Evolutionary conservation across 2,888 invertebrate genomes (phyloP).

Genomic region (Seladonia tumulorum): DNA sequence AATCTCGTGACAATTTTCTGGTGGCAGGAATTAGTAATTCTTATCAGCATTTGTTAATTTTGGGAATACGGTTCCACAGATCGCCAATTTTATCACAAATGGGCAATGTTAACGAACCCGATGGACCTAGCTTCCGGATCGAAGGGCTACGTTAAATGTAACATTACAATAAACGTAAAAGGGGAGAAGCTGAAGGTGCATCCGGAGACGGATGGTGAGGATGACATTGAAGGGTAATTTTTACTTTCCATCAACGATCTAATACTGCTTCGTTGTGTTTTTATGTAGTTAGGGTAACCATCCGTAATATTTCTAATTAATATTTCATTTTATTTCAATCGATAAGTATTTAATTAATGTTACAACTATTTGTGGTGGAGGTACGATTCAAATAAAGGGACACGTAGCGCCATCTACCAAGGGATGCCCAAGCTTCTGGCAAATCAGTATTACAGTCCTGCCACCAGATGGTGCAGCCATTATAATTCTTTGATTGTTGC

Average conservation of each 20-base stretch:
- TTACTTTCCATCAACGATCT: neutral
- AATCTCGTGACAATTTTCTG: neutral
- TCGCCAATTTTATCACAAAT: slow-evolving; percentile 94
- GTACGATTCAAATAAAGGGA: neutral
- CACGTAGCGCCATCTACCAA: neutral
- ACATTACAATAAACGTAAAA: slow-evolving; percentile 90
- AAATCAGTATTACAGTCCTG: neutral
- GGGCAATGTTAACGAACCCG: slow-evolving; percentile 91
- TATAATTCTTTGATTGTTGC: neutral
- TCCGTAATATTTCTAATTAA: neutral
- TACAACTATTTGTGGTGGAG: neutral
- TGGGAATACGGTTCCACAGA: slow-evolving; percentile 83
- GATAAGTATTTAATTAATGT: neutral
- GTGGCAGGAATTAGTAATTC: neutral
- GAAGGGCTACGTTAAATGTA: slow-evolving; percentile 92
- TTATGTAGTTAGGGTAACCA: neutral
- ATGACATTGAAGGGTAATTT: slow-evolving; percentile 89
- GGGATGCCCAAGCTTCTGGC: neutral
- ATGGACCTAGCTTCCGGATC: slow-evolving; percentile 86
- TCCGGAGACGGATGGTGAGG: slow-evolving; percentile 86
- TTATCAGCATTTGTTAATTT: neutral
- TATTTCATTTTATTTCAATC: neutral
- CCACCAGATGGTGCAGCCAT: neutral
- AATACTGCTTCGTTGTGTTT: neutral
- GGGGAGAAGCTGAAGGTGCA: slow-evolving; percentile 88